These are phyloP conservation scores for Gymnopithys bicolor DNA, from an alignment of 2,797 vertebrate genomes.

Conservation along the genomic window DNA sequence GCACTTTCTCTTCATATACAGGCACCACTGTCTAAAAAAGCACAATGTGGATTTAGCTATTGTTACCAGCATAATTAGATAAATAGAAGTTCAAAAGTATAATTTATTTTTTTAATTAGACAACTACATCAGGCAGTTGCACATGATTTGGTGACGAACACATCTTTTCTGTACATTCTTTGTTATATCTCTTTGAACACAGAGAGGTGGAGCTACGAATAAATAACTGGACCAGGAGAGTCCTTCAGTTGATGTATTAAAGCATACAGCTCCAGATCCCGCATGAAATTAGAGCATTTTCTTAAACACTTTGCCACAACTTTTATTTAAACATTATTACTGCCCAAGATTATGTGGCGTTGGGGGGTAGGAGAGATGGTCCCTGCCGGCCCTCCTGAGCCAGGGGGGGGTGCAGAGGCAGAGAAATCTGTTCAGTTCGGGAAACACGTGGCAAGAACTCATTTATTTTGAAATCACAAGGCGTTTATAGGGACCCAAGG, in stretches of 20 bases:
- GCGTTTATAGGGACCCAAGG: no score
- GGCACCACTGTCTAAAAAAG: not conserved
- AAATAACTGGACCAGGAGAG: not conserved
- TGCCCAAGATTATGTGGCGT: not conserved
- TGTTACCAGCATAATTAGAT: not conserved
- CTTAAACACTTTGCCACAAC: not conserved
- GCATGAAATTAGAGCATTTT: not conserved
- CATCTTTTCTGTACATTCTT: not conserved
- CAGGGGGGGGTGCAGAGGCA: no score
- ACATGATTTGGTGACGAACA: not conserved
- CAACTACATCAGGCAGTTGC: not conserved
- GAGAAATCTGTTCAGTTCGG: no score
- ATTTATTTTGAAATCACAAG: no score
- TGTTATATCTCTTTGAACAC: not conserved
- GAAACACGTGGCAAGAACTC: no score
- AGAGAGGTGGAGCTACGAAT: not conserved
- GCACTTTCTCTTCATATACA: not conserved
- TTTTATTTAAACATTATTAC: not conserved
- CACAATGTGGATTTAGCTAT: not conserved
- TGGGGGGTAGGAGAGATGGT: no score
- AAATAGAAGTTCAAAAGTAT: not conserved
- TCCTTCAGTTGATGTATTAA: not conserved
- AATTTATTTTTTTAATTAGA: not conserved
- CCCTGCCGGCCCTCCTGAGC: no score
- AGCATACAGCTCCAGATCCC: not conserved